These are phyloP conservation scores for Rafetus swinhoei DNA, from an alignment of 2,113 vertebrate species.

Conservation along the genomic window DNA sequence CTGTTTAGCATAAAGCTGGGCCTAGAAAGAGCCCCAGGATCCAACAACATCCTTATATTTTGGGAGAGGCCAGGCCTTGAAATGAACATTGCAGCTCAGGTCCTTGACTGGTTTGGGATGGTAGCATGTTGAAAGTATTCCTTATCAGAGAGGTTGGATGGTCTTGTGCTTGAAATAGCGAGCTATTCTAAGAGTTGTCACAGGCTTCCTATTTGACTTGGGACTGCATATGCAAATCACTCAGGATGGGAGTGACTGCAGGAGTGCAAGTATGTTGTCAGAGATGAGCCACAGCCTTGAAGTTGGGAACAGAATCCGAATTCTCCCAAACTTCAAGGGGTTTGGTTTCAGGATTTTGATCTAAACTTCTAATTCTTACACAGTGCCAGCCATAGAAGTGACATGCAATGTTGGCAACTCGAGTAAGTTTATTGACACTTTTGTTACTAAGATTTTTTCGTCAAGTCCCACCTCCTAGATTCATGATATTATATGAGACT, in stretches of 20 bases:
- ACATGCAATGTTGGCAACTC: neutral
- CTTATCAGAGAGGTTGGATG: conserved; percentile 35
- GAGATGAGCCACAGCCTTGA: neutral
- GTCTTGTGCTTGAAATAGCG: neutral
- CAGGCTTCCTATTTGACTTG: neutral
- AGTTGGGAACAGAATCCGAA: neutral
- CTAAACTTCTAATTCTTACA: conserved; percentile 8
- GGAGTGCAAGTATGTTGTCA: neutral
- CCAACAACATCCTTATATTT: neutral
- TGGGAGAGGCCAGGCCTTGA: neutral
- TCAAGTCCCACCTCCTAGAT: neutral
- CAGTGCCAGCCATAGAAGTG: neutral
- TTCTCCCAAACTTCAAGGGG: neutral
- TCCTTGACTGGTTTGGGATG: conserved; percentile 13
- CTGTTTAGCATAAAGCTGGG: neutral
- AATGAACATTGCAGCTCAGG: neutral
- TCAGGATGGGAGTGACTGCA: neutral
- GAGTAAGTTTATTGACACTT: conserved; percentile 11
- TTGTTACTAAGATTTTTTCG: neutral
- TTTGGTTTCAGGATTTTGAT: neutral
- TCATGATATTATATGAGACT: neutral
- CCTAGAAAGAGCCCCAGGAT: neutral
- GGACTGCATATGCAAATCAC: neutral
- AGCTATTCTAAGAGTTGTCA: conserved; percentile 22
- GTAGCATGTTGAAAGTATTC: neutral